Conservation (phyloP, 2,888 invertebrate genomes). For the Dynastes tityus region DNA sequence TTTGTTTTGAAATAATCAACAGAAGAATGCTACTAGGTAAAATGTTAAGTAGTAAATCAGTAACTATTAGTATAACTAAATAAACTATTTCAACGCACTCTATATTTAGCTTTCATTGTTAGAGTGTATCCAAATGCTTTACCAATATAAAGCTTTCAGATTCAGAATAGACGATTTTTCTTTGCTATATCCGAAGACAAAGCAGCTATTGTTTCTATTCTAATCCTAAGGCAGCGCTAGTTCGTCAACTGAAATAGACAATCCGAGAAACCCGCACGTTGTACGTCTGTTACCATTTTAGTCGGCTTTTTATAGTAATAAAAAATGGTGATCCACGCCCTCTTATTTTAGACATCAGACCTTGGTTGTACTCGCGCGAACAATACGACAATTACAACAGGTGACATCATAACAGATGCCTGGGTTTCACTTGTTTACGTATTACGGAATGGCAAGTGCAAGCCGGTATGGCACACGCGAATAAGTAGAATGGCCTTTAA, state of each 20-base stretch:
- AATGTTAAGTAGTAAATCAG: no score
- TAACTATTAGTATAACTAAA: no score
- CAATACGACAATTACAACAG: conserved; percentile 40
- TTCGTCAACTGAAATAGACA: conserved; percentile 7
- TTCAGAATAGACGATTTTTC: no score
- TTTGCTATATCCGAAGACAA: no score
- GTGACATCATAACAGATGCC: conserved; percentile 43
- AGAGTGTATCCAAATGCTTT: no score
- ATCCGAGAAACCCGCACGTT: no score
- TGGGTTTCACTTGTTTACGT: conserved; percentile 35
- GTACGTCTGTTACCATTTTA: conserved; percentile 10
- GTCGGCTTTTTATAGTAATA: conserved; percentile 2
- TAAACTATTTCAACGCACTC: no score
- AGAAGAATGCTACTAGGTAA: no score
- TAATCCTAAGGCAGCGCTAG: background rate
- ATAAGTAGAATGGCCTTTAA: conserved; percentile 8
- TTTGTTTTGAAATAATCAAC: no score
- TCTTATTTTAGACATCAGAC: conserved; percentile 35
- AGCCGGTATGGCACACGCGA: conserved; percentile 5
- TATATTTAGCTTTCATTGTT: no score
- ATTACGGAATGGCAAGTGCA: background rate
- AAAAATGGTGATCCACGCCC: background rate
- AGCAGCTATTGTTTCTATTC: no score
- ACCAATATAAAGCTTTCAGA: no score
- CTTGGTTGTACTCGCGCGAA: conserved; percentile 26